Conservation (phyloP, 2,888 invertebrate species). For the Bellardia pandia region DNA sequence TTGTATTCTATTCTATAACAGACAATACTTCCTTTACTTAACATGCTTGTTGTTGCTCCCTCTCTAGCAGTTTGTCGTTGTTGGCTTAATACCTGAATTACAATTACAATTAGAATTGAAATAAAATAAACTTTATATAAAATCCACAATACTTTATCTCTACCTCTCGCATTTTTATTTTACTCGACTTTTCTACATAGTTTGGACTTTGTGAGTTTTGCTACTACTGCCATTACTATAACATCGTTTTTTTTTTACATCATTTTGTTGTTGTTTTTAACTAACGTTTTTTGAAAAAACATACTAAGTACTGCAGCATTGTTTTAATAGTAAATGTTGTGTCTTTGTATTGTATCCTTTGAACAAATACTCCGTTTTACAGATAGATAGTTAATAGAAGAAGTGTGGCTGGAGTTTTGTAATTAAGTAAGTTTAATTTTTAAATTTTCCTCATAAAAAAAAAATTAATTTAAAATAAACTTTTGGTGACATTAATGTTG, state of each 20-base stretch:
- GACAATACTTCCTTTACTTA: conserved; percentile 59
- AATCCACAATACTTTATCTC: conserved; percentile 34
- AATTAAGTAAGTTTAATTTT: conserved; percentile 15
- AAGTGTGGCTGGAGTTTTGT: neutral
- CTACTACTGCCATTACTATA: neutral
- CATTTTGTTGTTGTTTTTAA: conserved; percentile 41
- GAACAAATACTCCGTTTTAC: conserved; percentile 13
- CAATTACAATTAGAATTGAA: conserved; percentile 70
- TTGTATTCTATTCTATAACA: conserved; percentile 43
- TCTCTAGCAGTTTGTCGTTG: conserved; percentile 22
- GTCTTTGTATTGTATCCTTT: conserved; percentile 38
- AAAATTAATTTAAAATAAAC: conserved; percentile 45
- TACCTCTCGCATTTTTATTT: neutral
- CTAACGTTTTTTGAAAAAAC: conserved; percentile 12
- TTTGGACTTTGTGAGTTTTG: conserved; percentile 46
- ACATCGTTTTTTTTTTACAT: conserved; percentile 2
- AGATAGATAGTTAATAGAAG: neutral
- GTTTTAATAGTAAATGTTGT: conserved; percentile 30
- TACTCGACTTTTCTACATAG: neutral
- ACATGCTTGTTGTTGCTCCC: conserved; percentile 26
- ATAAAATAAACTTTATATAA: conserved; percentile 67
- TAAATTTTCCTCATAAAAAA: conserved; percentile 16
- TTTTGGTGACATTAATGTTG: conserved; percentile 50
- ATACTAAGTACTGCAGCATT: conserved; percentile 29
- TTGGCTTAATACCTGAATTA: conserved; percentile 70